phyloP scores from a whole-genome alignment of 2,888 invertebrate genomes.

The Crossocerus cetratus region DNA sequence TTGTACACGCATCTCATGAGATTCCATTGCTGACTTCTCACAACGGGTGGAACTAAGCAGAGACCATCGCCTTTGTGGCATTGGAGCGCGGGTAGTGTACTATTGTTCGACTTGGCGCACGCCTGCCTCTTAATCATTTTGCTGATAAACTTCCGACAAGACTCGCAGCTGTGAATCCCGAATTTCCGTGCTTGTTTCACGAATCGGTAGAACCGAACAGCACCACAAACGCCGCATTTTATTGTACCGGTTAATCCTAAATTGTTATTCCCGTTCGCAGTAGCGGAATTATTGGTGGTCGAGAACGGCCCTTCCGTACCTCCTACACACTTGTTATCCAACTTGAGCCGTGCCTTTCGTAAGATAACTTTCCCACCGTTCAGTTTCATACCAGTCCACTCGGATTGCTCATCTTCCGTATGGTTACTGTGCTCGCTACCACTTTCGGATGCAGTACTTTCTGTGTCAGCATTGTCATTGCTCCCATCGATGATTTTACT shows the following conservation, averaged over 20 bases:
- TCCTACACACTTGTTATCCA: constrained; percentile 76
- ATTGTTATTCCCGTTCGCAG: constrained; percentile 60
- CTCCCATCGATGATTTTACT: constrained; percentile 71
- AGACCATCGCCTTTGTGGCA: constrained; percentile 86
- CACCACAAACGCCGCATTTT: constrained; percentile 88
- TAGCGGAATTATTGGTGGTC: constrained; percentile 65
- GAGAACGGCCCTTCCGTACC: constrained; percentile 84
- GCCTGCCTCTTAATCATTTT: constrained; percentile 86
- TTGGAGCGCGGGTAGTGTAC: constrained; percentile 80
- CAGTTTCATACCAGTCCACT: constrained; percentile 77
- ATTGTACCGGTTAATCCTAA: constrained; percentile 82
- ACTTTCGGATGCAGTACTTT: constrained; percentile 67
- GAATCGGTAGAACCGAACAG: constrained; percentile 86
- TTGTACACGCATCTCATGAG: constrained; percentile 84
- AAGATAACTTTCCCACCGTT: constrained; percentile 84
- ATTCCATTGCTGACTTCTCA: constrained; percentile 85
- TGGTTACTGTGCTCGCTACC: constrained; percentile 69
- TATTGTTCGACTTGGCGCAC: constrained; percentile 78
- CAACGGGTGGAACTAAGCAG: constrained; percentile 85
- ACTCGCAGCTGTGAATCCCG: constrained; percentile 90
- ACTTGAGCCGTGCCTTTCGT: constrained; percentile 83
- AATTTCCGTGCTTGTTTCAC: constrained; percentile 89
- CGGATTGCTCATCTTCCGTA: constrained; percentile 74
- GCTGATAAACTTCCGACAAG: constrained; percentile 91
- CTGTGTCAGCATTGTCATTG: constrained; percentile 63